Conservation (phyloP, 2,113 vertebrate species). For the Eptesicus fuscus region DNA sequence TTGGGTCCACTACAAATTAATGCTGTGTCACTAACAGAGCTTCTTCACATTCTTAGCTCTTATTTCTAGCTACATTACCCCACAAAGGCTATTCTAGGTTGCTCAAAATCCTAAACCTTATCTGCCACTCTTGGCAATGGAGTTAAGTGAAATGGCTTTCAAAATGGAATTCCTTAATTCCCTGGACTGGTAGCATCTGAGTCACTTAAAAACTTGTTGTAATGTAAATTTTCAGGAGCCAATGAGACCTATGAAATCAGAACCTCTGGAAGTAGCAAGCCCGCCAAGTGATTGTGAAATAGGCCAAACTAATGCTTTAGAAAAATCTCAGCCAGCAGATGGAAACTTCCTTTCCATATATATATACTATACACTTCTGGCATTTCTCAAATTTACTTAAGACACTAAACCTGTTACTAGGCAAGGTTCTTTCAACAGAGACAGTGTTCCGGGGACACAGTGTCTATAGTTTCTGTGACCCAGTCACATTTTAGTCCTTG, state of each 20-base stretch:
- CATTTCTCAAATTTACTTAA: conserved; percentile 15
- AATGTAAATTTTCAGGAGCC: not conserved
- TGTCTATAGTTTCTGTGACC: not conserved
- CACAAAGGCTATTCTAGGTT: not conserved
- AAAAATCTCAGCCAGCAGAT: not conserved
- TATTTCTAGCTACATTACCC: not conserved
- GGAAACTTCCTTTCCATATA: not conserved
- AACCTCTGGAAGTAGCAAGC: not conserved
- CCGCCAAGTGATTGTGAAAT: not conserved
- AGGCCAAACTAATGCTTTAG: not conserved
- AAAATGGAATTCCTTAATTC: not conserved
- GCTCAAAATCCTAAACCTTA: not conserved
- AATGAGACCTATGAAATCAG: not conserved
- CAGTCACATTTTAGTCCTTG: conserved; percentile 13
- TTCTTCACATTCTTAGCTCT: not conserved
- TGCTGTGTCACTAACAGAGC: not conserved
- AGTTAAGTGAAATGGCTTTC: not conserved
- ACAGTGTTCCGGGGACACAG: not conserved
- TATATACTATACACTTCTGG: not conserved
- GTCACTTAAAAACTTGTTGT: not conserved
- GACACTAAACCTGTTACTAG: not conserved
- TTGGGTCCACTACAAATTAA: not conserved
- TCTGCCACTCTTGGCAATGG: not conserved
- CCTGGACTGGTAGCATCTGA: not conserved
- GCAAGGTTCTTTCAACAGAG: conserved; percentile 12